Evolutionary conservation across 2,888 invertebrate genomes (phyloP).

Genomic region (Chaetoderma sp.): DNA sequence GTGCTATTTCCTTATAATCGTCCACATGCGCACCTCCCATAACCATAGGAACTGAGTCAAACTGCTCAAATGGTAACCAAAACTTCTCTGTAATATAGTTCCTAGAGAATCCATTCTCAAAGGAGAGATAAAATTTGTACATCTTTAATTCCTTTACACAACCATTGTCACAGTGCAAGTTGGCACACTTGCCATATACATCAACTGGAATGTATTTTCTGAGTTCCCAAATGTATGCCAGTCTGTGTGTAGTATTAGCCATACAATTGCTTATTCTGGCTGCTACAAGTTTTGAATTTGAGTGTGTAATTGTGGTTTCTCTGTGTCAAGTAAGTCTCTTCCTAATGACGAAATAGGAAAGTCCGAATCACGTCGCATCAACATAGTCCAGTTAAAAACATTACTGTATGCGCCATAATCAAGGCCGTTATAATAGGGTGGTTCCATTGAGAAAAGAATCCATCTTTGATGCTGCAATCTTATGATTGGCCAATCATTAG

Average conservation of each 20-base stretch:
- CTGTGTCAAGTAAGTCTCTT: too few species aligned
- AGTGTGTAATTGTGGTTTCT: too few species aligned
- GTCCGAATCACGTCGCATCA: background rate
- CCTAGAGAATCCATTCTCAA: constrained; percentile 3
- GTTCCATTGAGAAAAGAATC: background rate
- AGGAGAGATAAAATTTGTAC: constrained; percentile 1
- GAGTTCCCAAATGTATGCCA: background rate
- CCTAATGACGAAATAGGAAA: too few species aligned
- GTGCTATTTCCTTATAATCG: background rate
- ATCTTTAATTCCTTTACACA: background rate
- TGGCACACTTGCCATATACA: constrained; percentile 6
- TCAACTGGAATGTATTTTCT: background rate
- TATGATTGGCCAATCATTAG: background rate
- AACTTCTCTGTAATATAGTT: constrained; percentile 5
- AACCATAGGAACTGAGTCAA: background rate
- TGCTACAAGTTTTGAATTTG: background rate
- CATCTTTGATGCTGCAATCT: background rate
- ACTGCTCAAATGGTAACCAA: background rate
- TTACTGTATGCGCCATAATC: background rate
- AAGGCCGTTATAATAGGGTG: background rate
- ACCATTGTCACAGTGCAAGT: background rate
- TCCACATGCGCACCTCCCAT: background rate
- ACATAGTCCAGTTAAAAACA: constrained; percentile 1
- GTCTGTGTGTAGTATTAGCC: background rate
- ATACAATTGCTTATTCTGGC: constrained; percentile 4